phyloP scores from a whole-genome alignment of 1,140 invertebrate genomes.

The Lutraria rhynchaena region DNA sequence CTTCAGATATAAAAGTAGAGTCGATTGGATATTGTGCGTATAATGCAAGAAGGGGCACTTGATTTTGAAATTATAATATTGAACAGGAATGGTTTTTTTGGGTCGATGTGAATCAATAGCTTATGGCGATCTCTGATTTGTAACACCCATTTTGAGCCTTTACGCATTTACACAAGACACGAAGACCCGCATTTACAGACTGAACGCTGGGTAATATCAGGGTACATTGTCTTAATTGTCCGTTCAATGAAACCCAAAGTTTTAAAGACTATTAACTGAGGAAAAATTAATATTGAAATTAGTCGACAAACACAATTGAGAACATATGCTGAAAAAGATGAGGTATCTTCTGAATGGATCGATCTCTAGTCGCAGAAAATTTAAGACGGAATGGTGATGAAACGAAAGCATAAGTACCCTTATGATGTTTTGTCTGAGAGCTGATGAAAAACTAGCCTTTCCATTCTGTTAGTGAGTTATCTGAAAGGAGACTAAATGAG shows the following conservation, averaged over 20 bases:
- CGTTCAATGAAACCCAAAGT: constrained; percentile 36
- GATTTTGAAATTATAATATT: constrained; percentile 52
- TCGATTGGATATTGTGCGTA: constrained; percentile 3
- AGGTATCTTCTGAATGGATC: constrained; percentile 20
- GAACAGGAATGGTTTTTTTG: constrained; percentile 13
- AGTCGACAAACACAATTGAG: constrained; percentile 42
- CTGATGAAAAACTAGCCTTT: constrained; percentile 44
- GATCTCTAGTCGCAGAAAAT: constrained; percentile 30
- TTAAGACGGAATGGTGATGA: constrained; percentile 39
- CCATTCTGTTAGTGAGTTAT: constrained; percentile 1
- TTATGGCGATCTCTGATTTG: constrained; percentile 37
- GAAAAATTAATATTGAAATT: constrained; percentile 58
- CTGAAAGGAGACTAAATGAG: constrained; percentile 41
- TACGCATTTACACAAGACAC: constrained; percentile 35
- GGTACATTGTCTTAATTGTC: constrained; percentile 57
- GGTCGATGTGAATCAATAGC: constrained; percentile 47
- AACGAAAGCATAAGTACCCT: constrained; percentile 47
- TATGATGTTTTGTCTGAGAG: constrained; percentile 47
- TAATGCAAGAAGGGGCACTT: constrained; percentile 30
- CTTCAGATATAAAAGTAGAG: neutral
- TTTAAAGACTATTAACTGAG: constrained; percentile 49
- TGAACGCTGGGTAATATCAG: constrained; percentile 31
- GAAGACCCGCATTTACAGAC: constrained; percentile 38
- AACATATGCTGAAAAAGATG: constrained; percentile 55
- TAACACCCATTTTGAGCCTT: constrained; percentile 11